A percentile compares a stretch with the other conserved stretches of the same genome.
Conservation (phyloP, 2,797 vertebrate species). For the Pteropus rufus region DNA sequence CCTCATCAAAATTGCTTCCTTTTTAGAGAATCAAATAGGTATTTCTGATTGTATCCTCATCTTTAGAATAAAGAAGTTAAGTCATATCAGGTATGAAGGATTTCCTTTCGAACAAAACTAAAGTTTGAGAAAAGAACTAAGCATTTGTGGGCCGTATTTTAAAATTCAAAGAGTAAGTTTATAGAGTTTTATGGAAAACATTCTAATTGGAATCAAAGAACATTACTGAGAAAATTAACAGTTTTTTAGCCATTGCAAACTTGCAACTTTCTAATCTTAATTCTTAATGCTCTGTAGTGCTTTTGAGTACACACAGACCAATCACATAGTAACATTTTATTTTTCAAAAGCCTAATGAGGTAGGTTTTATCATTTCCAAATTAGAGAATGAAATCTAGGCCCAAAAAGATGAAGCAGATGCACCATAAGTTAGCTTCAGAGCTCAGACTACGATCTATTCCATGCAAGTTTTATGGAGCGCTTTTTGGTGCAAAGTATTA, state of each 20-base stretch:
- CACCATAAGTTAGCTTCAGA: not conserved
- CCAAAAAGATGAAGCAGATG: not conserved
- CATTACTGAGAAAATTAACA: not conserved
- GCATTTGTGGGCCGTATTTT: not conserved
- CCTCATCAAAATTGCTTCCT: not conserved
- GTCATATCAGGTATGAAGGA: not conserved
- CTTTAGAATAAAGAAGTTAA: not conserved
- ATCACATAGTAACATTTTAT: not conserved
- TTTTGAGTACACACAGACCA: constrained; percentile 6
- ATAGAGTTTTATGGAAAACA: not conserved
- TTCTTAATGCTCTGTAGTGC: not conserved
- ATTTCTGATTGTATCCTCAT: not conserved
- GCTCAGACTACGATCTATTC: not conserved
- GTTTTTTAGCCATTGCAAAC: constrained; percentile 12
- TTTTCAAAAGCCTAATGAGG: not conserved
- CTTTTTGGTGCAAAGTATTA: not conserved
- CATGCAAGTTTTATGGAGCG: not conserved
- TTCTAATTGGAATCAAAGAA: not conserved
- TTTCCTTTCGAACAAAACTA: not conserved
- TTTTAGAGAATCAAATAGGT: not conserved
- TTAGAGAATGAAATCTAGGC: not conserved
- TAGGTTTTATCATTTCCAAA: not conserved
- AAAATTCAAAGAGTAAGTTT: not conserved
- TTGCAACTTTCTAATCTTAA: not conserved
- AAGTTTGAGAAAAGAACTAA: constrained; percentile 24